A percentile compares a stretch with the other conserved stretches of the same genome.
Conservation (phyloP, 2,888 invertebrate species). For the Hypselothyrea guttata region DNA sequence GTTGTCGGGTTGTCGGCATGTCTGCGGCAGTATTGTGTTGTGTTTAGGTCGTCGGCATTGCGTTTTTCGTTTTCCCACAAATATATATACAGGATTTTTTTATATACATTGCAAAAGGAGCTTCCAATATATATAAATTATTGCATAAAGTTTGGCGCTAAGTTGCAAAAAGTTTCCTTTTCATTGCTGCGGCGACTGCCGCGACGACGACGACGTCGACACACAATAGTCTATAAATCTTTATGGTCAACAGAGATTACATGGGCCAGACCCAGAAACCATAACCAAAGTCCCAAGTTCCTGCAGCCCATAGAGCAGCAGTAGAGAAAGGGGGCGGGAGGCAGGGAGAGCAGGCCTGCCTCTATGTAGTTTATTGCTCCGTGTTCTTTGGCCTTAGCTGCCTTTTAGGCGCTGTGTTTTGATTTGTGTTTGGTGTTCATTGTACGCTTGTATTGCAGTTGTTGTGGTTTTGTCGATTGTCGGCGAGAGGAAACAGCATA, state of each 20-base stretch:
- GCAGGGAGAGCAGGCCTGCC: slow-evolving; percentile 15
- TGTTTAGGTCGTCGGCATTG: slow-evolving; percentile 62
- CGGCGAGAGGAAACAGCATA: slow-evolving; percentile 48
- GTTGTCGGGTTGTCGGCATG: too few relatives aligned
- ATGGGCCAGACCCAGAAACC: slow-evolving; percentile 54
- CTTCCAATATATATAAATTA: slow-evolving; percentile 78
- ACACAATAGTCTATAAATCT: slow-evolving; percentile 78
- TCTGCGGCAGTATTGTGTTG: slow-evolving; percentile 70
- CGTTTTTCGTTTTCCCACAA: slow-evolving; percentile 29
- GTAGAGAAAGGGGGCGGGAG: background rate
- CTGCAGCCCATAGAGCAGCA: background rate
- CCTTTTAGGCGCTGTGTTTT: slow-evolving; percentile 74
- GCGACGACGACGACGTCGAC: slow-evolving; percentile 44
- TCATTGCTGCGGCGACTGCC: slow-evolving; percentile 68
- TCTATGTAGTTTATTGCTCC: slow-evolving; percentile 68
- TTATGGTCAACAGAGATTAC: slow-evolving; percentile 79
- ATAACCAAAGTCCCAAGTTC: slow-evolving; percentile 6
- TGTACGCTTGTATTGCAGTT: slow-evolving; percentile 38
- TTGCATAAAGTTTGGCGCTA: slow-evolving; percentile 80
- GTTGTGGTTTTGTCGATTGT: slow-evolving; percentile 36
- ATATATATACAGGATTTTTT: slow-evolving; percentile 35
- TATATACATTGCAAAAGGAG: slow-evolving; percentile 41
- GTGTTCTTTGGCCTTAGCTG: slow-evolving; percentile 56
- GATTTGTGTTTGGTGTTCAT: slow-evolving; percentile 62
- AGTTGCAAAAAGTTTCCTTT: slow-evolving; percentile 79